A percentile compares a stretch with the other conserved stretches of the same genome.
Conservation (phyloP, 2,797 vertebrate genomes). For the Apodemus agrarius region DNA sequence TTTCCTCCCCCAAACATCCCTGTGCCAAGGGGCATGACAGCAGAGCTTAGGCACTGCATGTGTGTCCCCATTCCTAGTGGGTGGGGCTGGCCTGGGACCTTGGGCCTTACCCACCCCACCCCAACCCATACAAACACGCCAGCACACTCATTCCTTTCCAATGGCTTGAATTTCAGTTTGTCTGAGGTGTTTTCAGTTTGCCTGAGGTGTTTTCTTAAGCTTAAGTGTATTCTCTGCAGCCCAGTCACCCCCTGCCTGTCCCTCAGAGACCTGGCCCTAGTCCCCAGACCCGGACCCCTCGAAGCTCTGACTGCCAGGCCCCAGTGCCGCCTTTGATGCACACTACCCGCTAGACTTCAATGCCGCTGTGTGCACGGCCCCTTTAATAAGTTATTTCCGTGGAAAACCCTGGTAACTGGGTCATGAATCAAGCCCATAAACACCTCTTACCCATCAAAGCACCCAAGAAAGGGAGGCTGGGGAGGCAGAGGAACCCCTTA, state of each 20-base stretch:
- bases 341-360: conserved; percentile 84
- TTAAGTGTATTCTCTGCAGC: conserved; percentile 66
- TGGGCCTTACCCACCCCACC: neutral
- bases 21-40: conserved; percentile 38
- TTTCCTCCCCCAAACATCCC: conserved; percentile 32
- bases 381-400: conserved; percentile 90
- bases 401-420: conserved; percentile 88
- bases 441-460: conserved; percentile 88
- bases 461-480: conserved; percentile 73
- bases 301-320: conserved; percentile 78
- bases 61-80: conserved; percentile 26
- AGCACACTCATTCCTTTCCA: neutral
- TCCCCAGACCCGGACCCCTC: conserved; percentile 70
- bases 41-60: neutral
- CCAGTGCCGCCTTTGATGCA: conserved; percentile 85
- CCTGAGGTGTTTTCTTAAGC: conserved; percentile 73
- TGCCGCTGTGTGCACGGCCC: conserved; percentile 76
- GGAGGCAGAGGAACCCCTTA: conserved; percentile 70
- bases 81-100: conserved; percentile 10
- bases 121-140: neutral
- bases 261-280: neutral
- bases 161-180: conserved; percentile 70
- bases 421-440: conserved; percentile 89
- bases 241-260: conserved; percentile 25
- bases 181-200: conserved; percentile 72